Evolutionary conservation across 2,888 invertebrate genomes (phyloP).

Genomic region (Griposia aprilina): DNA sequence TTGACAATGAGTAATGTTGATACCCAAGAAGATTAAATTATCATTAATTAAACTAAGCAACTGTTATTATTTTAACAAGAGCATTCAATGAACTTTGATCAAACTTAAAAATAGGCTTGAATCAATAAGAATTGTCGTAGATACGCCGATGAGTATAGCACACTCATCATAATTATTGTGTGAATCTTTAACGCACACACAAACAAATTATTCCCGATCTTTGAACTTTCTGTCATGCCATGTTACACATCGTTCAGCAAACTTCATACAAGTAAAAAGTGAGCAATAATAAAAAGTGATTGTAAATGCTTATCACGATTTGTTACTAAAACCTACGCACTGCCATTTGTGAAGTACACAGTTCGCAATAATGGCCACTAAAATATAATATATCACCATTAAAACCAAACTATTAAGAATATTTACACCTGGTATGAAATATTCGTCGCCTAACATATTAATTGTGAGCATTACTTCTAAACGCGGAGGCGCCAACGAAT

Average conservation of each 20-base stretch:
- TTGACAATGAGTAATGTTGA: slow-evolving; percentile 11
- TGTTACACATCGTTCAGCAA: slow-evolving; percentile 1
- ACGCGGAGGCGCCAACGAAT: slow-evolving; percentile 45
- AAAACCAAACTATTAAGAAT: slow-evolving; percentile 46
- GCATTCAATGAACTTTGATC: neutral
- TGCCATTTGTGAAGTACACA: slow-evolving; percentile 30
- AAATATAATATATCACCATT: slow-evolving; percentile 28
- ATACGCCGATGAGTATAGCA: no score
- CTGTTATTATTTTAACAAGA: slow-evolving; percentile 5
- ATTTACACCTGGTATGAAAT: slow-evolving; percentile 45
- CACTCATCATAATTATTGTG: no score
- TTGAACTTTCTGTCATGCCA: neutral
- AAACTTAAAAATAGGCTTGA: neutral
- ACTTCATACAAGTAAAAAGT: slow-evolving; percentile 15
- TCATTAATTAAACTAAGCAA: neutral
- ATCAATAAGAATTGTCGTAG: neutral
- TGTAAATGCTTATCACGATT: slow-evolving; percentile 24
- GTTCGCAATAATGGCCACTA: slow-evolving; percentile 29
- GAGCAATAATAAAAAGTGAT: slow-evolving; percentile 40
- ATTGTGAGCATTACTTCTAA: slow-evolving; percentile 31
- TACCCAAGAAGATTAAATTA: neutral
- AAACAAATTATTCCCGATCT: neutral
- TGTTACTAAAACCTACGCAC: slow-evolving; percentile 41
- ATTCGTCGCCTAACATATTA: slow-evolving; percentile 16
- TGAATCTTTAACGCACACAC: neutral